Percentiles rank a stretch among this genome's conserved stretches.
Conservation (phyloP, 92 coral and sea anemone genomes). For the Zoanthus sansibaricus region DNA sequence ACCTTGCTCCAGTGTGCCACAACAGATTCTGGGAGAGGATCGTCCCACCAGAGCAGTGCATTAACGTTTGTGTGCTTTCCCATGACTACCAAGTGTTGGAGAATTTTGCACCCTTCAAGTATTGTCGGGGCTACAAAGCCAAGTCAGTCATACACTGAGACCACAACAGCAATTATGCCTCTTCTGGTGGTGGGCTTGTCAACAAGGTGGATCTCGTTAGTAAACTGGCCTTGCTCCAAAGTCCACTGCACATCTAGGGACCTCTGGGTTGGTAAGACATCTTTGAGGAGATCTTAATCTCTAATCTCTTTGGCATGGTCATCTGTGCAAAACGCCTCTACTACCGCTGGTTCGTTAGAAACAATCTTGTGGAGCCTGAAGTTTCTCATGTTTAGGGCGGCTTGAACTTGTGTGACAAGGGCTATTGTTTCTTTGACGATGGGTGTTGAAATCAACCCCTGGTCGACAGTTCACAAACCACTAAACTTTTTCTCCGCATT, state of each 20-base stretch:
- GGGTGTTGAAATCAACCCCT: background rate
- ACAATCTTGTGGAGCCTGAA: conserved; percentile 37
- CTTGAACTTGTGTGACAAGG: background rate
- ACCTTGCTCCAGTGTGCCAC: conserved; percentile 29
- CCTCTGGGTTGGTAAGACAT: background rate
- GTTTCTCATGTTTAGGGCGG: background rate
- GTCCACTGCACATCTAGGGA: background rate
- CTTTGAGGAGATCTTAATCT: background rate
- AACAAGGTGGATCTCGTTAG: conserved; percentile 30
- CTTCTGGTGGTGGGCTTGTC: conserved; percentile 57
- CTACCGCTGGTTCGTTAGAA: background rate
- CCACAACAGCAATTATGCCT: conserved; percentile 53
- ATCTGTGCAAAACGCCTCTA: background rate
- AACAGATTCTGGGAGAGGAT: conserved; percentile 43
- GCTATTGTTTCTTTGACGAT: background rate
- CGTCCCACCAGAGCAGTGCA: conserved; percentile 45
- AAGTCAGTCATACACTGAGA: conserved; percentile 55
- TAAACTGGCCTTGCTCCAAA: background rate
- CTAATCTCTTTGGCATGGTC: background rate
- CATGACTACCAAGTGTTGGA: no score
- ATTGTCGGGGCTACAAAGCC: background rate
- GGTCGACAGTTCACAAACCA: background rate
- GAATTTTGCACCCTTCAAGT: no score
- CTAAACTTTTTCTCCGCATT: background rate
- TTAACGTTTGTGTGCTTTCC: background rate